These are phyloP conservation scores for Rhizoglyphus robini DNA, from an alignment of 1,140 invertebrate genomes.

Conservation along the genomic window DNA sequence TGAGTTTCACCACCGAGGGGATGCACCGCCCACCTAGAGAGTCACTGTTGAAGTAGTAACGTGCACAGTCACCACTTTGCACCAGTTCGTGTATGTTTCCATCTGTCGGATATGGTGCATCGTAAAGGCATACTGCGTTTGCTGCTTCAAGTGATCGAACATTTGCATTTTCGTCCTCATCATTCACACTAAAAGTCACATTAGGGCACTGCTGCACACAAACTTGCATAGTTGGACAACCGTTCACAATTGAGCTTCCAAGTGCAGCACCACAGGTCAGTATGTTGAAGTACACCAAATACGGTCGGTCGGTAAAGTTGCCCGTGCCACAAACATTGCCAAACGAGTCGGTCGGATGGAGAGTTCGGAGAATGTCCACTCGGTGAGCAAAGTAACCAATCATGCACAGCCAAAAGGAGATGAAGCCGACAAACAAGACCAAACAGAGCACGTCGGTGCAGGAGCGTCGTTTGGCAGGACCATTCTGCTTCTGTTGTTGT, in stretches of 20 bases:
- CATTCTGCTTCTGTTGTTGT: too few relatives aligned
- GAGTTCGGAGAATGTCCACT: conserved; percentile 52
- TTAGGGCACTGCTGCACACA: conserved; percentile 57
- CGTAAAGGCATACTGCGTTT: conserved; percentile 52
- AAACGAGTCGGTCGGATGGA: conserved; percentile 56
- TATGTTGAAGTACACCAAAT: conserved; percentile 72
- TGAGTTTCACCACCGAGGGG: neutral
- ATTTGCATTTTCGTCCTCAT: conserved; percentile 21
- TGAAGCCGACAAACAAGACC: conserved; percentile 60
- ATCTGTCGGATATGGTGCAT: conserved; percentile 37
- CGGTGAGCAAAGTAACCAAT: neutral
- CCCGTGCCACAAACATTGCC: conserved; percentile 64
- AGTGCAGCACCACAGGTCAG: conserved; percentile 44
- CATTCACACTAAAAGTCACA: conserved; percentile 36
- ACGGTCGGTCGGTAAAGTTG: conserved; percentile 46
- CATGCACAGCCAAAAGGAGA: conserved; percentile 48
- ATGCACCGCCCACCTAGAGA: conserved; percentile 31
- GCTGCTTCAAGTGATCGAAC: conserved; percentile 18
- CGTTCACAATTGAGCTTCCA: conserved; percentile 36
- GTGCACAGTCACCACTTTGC: conserved; percentile 49
- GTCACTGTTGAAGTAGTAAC: conserved; percentile 55
- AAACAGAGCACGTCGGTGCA: conserved; percentile 81
- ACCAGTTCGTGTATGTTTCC: conserved; percentile 37
- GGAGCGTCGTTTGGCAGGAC: conserved; percentile 33
- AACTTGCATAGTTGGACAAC: conserved; percentile 72